Evolutionary conservation across 92 coral and sea anemone genomes (phyloP).

Genomic region (Umimayanthus kanabou): DNA sequence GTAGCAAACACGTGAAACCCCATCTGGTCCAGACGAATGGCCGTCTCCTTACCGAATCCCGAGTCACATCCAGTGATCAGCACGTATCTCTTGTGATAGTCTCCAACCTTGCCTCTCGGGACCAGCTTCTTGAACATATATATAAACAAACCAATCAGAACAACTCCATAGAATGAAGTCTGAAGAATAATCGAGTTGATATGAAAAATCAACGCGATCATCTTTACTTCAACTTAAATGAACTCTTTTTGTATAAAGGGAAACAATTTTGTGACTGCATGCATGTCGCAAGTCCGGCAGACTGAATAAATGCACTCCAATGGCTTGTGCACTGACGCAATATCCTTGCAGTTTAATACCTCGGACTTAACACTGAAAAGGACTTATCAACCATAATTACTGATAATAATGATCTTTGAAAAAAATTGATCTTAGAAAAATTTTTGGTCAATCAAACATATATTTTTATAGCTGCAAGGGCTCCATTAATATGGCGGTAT

Average conservation of each 20-base stretch:
- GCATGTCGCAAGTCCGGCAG: too few relatives aligned
- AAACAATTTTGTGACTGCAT: too few relatives aligned
- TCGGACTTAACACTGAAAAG: background rate
- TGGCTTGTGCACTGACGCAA: background rate
- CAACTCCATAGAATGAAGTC: background rate
- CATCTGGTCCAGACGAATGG: conserved; percentile 70
- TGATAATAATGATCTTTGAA: background rate
- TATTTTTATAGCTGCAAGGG: too few relatives aligned
- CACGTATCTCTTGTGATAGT: background rate
- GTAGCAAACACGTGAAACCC: conserved; percentile 81
- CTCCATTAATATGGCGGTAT: too few relatives aligned
- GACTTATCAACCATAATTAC: background rate
- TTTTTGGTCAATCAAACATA: too few relatives aligned
- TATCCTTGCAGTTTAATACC: background rate
- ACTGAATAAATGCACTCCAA: background rate
- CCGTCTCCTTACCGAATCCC: conserved; percentile 76
- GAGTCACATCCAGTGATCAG: conserved; percentile 76
- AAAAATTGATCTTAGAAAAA: too few relatives aligned
- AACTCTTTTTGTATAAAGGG: background rate
- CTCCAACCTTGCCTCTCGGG: background rate
- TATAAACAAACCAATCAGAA: background rate
- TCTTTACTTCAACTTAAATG: background rate
- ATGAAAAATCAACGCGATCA: background rate
- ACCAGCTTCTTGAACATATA: background rate
- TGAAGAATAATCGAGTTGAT: background rate